Percentiles rank a stretch among this genome's conserved stretches.
Conservation (phyloP, 2,113 vertebrate genomes). For the Elaphurus davidianus region DNA sequence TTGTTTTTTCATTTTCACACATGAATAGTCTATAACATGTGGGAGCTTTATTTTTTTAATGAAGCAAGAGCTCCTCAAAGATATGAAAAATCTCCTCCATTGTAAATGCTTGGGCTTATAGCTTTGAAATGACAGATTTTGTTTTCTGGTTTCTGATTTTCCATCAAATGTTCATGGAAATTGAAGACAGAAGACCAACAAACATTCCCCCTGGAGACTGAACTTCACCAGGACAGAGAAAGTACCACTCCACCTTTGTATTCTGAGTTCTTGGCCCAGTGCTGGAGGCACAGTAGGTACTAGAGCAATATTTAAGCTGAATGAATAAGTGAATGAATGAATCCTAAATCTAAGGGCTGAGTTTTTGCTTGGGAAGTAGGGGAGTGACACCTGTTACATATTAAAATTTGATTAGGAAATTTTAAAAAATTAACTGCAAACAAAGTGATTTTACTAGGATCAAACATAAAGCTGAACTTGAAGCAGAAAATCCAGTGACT, state of each 20-base stretch:
- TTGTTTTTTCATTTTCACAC: neutral
- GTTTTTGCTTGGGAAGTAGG: neutral
- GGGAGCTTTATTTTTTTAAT: neutral
- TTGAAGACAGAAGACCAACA: neutral
- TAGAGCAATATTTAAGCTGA: neutral
- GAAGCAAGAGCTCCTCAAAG: neutral
- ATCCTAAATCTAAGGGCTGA: neutral
- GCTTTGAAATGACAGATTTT: neutral
- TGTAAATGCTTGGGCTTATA: neutral
- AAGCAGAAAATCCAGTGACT: neutral
- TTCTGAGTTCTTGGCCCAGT: neutral
- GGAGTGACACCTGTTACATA: neutral
- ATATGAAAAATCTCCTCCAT: neutral
- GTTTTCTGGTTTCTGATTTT: neutral
- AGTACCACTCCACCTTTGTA: neutral
- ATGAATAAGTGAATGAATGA: neutral
- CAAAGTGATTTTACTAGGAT: neutral
- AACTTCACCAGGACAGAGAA: neutral
- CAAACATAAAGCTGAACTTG: neutral
- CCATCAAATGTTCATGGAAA: neutral
- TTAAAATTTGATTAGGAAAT: neutral
- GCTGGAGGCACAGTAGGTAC: neutral
- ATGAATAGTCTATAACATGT: neutral
- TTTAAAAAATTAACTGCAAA: neutral
- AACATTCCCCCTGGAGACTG: neutral